These are phyloP conservation scores for Lottia scabra DNA, from an alignment of 2,888 invertebrate species.

Conservation along the genomic window DNA sequence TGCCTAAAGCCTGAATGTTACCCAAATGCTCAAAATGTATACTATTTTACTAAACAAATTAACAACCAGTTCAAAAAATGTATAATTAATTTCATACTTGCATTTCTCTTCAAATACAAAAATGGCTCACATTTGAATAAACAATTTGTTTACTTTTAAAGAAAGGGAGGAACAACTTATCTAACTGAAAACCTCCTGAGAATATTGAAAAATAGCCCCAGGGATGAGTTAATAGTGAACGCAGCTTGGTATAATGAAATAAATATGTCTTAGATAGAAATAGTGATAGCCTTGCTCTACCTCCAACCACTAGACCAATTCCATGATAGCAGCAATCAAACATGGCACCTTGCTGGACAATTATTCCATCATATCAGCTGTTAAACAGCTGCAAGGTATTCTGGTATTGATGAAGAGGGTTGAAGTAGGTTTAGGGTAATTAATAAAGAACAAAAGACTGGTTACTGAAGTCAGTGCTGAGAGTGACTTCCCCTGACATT, in stretches of 20 bases:
- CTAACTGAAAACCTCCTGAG: not conserved
- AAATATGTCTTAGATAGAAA: too few species aligned
- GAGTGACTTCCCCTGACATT: not conserved
- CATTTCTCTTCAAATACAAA: too few species aligned
- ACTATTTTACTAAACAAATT: too few species aligned
- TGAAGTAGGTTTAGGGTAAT: constrained; percentile 3
- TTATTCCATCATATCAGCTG: not conserved
- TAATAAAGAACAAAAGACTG: constrained; percentile 1
- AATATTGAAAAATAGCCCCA: not conserved
- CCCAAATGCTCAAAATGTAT: too few species aligned
- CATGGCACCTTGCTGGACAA: constrained; percentile 1
- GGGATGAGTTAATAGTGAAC: not conserved
- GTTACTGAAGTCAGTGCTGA: not conserved
- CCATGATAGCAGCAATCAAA: constrained; percentile 20
- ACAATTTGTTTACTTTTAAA: not conserved
- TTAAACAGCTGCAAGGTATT: constrained; percentile 4
- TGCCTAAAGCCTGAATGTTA: too few species aligned
- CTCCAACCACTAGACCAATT: constrained; percentile 7
- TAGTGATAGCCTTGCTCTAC: too few species aligned
- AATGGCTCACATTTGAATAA: not conserved
- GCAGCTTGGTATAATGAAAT: not conserved
- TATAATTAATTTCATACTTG: too few species aligned
- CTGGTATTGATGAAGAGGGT: not conserved
- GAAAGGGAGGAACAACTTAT: not conserved
- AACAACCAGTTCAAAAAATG: too few species aligned